Percentiles rank a stretch among this genome's conserved stretches.
Evolutionary conservation across 2,113 vertebrate species (phyloP).

Genomic region (Bombycilla garrulus): DNA sequence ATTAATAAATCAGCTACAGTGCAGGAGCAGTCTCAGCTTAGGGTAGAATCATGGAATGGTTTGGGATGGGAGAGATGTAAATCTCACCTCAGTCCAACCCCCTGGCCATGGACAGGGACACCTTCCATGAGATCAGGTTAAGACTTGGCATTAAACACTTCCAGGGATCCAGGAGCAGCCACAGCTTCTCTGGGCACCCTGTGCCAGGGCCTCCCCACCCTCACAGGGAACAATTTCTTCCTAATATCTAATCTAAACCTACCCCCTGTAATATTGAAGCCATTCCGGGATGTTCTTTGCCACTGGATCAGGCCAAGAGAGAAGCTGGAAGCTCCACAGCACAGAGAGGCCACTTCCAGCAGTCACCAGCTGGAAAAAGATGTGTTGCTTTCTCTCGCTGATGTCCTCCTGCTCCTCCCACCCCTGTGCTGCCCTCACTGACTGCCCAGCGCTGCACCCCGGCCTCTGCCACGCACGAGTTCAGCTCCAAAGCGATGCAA

Average conservation of each 20-base stretch:
- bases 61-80: neutral
- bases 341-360: accelerated
- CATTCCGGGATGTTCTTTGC: neutral
- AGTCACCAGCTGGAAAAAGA: neutral
- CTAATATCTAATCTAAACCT: neutral
- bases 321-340: neutral
- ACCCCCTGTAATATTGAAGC: neutral
- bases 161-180: neutral
- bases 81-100: neutral
- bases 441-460: accelerated
- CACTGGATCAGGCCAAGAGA: neutral
- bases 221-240: neutral
- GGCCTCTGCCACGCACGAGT: neutral
- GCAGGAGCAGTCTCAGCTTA: neutral
- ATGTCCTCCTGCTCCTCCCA: neutral
- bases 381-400: accelerated
- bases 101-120: neutral
- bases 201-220: neutral
- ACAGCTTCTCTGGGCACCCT: neutral
- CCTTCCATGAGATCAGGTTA: neutral
- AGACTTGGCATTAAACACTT: neutral
- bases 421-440: accelerated
- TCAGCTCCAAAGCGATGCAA: neutral
- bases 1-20: accelerated
- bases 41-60: neutral